Evolutionary conservation across 2,888 invertebrate genomes (phyloP).

Genomic region (Chloromyia formosa): DNA sequence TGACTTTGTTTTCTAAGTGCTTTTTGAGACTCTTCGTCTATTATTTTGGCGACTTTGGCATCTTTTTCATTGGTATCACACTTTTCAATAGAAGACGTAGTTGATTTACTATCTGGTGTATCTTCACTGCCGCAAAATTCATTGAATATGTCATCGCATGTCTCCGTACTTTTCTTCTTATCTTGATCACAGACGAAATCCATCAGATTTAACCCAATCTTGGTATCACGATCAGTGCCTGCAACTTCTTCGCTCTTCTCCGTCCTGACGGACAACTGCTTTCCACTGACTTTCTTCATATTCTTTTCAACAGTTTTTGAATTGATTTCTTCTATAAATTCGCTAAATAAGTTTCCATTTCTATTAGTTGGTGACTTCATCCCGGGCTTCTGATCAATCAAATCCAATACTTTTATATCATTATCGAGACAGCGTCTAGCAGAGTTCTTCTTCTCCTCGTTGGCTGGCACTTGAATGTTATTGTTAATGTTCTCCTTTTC

Average conservation of each 20-base stretch:
- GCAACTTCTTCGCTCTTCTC: neutral
- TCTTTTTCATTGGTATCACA: neutral
- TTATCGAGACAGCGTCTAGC: neutral
- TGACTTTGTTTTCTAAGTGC: too few species aligned
- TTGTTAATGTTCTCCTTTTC: constrained; percentile 25
- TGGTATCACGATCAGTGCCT: neutral
- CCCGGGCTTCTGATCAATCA: constrained; percentile 12
- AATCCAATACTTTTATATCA: constrained; percentile 19
- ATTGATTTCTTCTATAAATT: constrained; percentile 10
- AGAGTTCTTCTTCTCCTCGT: neutral
- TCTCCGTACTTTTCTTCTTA: neutral
- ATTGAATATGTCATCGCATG: neutral
- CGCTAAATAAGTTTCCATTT: constrained; percentile 24
- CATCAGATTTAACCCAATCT: neutral
- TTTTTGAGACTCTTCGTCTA: too few species aligned
- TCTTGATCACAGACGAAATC: constrained; percentile 14
- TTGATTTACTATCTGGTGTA: neutral
- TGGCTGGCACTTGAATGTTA: neutral
- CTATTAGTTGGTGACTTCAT: neutral
- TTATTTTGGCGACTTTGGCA: neutral
- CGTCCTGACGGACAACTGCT: neutral
- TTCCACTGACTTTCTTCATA: neutral
- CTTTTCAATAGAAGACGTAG: neutral
- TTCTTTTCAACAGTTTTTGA: neutral
- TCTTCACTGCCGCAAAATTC: neutral